phyloP scores from a whole-genome alignment of 2,888 invertebrate genomes.

The Mayetiola destructor region DNA sequence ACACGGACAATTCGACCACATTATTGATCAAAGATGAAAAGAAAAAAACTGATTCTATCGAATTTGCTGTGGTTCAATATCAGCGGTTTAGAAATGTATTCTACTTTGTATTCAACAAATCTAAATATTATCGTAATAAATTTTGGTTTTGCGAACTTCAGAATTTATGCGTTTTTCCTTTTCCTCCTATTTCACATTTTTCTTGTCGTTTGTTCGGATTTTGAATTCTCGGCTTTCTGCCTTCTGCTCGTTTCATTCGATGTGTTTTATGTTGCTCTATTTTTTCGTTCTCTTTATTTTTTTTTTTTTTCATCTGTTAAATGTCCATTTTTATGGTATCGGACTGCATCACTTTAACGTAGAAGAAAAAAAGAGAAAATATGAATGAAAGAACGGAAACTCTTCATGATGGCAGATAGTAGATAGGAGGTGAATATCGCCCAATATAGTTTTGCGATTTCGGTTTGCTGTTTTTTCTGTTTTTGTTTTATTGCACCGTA shows the following conservation, averaged over 20 bases:
- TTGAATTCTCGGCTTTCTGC: neutral
- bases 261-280: neutral
- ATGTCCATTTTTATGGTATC: neutral
- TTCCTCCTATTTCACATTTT: slow-evolving; percentile 12
- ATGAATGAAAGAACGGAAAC: too few relatives aligned
- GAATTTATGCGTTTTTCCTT: slow-evolving; percentile 8
- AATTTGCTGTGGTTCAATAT: slow-evolving; percentile 6
- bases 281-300: neutral
- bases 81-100: neutral
- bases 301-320: neutral
- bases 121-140: slow-evolving; percentile 12
- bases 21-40: too few relatives aligned
- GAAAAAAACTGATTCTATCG: neutral
- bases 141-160: slow-evolving; percentile 4
- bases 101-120: slow-evolving; percentile 9
- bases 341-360: neutral
- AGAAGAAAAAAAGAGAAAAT: too few relatives aligned
- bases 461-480: slow-evolving; percentile 2
- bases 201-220: slow-evolving; percentile 2
- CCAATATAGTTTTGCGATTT: slow-evolving; percentile 2
- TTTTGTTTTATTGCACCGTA: too few relatives aligned
- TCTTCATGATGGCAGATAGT: neutral
- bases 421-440: neutral
- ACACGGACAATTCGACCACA: too few relatives aligned
- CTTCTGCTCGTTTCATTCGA: neutral